Evolutionary conservation across 2,113 vertebrate species (phyloP), one percentile per base, ranked within the genome.

Genomic region (Puntigrus tetrazona): DNA sequence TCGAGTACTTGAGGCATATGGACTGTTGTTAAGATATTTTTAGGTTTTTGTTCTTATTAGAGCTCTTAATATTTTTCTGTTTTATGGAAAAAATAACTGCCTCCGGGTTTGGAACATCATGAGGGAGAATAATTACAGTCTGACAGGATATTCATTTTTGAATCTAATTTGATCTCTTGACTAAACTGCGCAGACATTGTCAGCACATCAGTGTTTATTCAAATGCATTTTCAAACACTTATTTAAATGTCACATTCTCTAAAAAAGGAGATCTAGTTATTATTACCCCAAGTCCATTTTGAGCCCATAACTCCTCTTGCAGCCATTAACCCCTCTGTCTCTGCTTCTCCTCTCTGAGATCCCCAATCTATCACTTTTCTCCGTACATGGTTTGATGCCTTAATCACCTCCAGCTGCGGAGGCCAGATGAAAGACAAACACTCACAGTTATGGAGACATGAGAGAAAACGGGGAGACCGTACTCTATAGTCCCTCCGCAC

Each of bases 401-500:
- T 92, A 94, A 94, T 92, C 83, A 84, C 84, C 88, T 91, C 92
- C 94, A 95, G 93, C 92, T 93, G 92, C 3, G 5, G 31, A 36
- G 72, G 79, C 87, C 81, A 89, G 91, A 93, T 93, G 91, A 94
- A 92, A 93, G 90, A 91, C 92, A 91, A 89, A 88, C 84, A 69
- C 88, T 76, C 65, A 84, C 87, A 70, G 84, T 90, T 88, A 86
- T 67, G 81, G 31, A 86, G 87, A 88, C 73, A 89, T 43, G 38
- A 63, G 72, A 52, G 86, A 50, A 50, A 43, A 74, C 25, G 72
- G 31, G 86, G 47, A 50, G 43, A 74, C 61, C 45, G 50, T 88
- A 89, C 79, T 86, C 89, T 85, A 81, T 83, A 43, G 83, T 22
- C 50, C 74, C 63, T 91, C 88, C 84, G 84, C 85, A 82, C 86